Conservation (phyloP, 2,888 invertebrate species). For the Germaria angustata region DNA sequence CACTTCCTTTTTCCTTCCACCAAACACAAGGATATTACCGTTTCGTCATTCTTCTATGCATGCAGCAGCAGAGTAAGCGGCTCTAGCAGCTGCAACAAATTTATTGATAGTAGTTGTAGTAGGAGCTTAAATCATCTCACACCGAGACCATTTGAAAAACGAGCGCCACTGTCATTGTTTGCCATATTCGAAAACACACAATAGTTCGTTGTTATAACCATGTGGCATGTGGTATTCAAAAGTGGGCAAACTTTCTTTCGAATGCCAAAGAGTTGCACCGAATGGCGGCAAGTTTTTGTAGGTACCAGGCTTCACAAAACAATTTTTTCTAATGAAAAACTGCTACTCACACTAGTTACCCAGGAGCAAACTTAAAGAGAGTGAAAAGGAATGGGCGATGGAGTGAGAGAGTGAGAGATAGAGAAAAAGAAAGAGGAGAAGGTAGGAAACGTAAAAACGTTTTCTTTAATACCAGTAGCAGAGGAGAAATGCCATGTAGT, state of each 20-base stretch:
- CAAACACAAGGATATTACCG: slow-evolving; percentile 81
- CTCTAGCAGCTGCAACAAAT: neutral
- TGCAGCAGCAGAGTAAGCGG: slow-evolving; percentile 35
- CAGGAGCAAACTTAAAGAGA: no score
- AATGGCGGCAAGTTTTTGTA: slow-evolving; percentile 46
- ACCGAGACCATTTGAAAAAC: slow-evolving; percentile 44
- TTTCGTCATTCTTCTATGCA: slow-evolving; percentile 76
- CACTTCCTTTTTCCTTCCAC: slow-evolving; percentile 81
- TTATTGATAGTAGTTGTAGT: slow-evolving; percentile 27
- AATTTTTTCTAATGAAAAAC: neutral
- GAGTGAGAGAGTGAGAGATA: no score
- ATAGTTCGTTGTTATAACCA: slow-evolving; percentile 44
- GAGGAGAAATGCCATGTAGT: slow-evolving; percentile 15
- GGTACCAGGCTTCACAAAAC: slow-evolving; percentile 29
- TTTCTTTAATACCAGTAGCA: neutral
- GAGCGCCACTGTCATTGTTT: slow-evolving; percentile 18
- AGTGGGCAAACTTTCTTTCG: slow-evolving; percentile 44
- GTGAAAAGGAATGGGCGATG: no score
- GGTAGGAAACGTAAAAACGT: neutral
- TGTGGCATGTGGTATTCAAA: slow-evolving; percentile 37
- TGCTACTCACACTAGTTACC: neutral
- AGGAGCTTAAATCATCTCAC: slow-evolving; percentile 31
- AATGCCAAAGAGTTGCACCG: slow-evolving; percentile 6
- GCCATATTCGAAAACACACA: slow-evolving; percentile 18
- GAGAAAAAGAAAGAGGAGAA: neutral